Evolutionary conservation across 2,113 vertebrate genomes (phyloP).

Genomic region (Callopanchax toddi): DNA sequence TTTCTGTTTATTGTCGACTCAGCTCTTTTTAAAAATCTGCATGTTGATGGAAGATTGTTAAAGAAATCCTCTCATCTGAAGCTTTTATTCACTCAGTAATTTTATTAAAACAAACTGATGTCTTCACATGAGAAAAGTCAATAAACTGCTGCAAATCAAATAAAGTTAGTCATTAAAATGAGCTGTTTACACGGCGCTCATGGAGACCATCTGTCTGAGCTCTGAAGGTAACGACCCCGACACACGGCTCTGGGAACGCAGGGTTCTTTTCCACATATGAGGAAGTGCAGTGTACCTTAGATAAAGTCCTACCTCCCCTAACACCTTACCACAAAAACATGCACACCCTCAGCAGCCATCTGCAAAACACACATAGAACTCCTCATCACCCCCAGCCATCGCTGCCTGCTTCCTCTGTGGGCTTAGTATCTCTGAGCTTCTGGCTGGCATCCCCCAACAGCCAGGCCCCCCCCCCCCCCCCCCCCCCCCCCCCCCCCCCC

Average conservation of each 20-base stretch:
- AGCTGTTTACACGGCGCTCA: constrained; percentile 23
- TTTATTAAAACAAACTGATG: not conserved
- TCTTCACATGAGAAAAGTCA: not conserved
- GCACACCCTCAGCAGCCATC: constrained; percentile 22
- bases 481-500: constrained; percentile 11
- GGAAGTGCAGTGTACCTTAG: constrained; percentile 75
- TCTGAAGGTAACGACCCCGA: constrained; percentile 33
- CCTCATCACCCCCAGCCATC: constrained; percentile 35
- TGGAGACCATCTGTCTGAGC: constrained; percentile 54
- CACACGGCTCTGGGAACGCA: constrained; percentile 43
- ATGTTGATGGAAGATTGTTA: too few relatives aligned
- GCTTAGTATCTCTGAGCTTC: constrained; percentile 49
- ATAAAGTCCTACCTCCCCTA: constrained; percentile 61
- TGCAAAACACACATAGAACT: constrained; percentile 39
- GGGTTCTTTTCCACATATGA: constrained; percentile 54
- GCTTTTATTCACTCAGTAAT: not conserved
- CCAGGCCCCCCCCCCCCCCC: constrained; percentile 13
- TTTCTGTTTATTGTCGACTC: too few relatives aligned
- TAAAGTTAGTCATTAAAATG: constrained; percentile 1
- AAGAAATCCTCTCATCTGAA: not conserved
- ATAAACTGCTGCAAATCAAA: constrained; percentile 5
- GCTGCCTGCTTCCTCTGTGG: constrained; percentile 47
- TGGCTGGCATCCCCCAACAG: constrained; percentile 39
- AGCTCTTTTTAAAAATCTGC: too few relatives aligned
- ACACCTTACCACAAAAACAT: constrained; percentile 26